Base-by-base conservation (phyloP, 2,888 invertebrate species). In the Nephrotoma guestfalica region DNA sequence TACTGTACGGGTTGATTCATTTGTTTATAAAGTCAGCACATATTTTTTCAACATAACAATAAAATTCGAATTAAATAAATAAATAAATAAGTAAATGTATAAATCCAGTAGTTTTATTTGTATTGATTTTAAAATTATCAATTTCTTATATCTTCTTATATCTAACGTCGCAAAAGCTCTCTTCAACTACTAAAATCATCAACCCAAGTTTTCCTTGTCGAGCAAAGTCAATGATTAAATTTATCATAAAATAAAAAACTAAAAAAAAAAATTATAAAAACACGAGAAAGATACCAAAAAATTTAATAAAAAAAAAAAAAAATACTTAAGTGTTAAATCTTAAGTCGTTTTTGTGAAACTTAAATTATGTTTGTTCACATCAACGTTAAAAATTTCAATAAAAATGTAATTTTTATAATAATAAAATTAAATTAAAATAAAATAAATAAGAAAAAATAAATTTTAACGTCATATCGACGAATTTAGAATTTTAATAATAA, bases 371-470 rank as follows among this genome's bases (percentile, higher is more conserved):
- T 84, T 84, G 41, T 85, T 85, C 85, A 42, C 85, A 85, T 43
- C 85, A 42, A 85, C 41, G 42, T 42, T 42, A 41, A 43, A 43
- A 85, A 85, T 41, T 85, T 42, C 42, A 85, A 85, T 85, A 41
- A 85, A 41, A 43, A 18, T 43, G 43, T 85, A 41, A 85, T 85
- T 85, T 85, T 85, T 85, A 42, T 85, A 85, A 85, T 71, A 71
- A 71, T 71, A 71, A 71, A 71, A 71, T 71, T 71, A 71, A 71
- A 71, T 71, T 71, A 71, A 71, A 71, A 71, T 71, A 71, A 30
- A 71, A 71, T 71, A 71, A 71, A 71, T 71, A 71, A 18, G 71
- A 71, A 71, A 57, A 57, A 57, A 57, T 57, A 57, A 57, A 57
- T 71, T 71, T 71, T 30, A 71, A 71, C 71, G 9, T 71, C 30